Evolutionary conservation across 2,888 invertebrate genomes (phyloP).

Genomic region (Acrocera orbiculus): DNA sequence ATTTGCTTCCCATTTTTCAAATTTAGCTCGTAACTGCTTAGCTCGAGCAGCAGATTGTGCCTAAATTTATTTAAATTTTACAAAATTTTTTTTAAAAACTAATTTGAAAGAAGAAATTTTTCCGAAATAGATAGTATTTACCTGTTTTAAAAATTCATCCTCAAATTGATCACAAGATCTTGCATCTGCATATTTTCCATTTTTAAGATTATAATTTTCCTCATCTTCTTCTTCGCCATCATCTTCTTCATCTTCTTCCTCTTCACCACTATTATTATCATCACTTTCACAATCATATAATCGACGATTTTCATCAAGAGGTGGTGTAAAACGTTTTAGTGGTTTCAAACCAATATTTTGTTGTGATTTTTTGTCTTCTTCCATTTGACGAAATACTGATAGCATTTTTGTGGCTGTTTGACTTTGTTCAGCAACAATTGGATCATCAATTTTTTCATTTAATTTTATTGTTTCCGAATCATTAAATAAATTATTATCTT

Average conservation of each 20-base stretch:
- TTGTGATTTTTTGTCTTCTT: conserved; percentile 44
- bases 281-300: conserved; percentile 32
- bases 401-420: conserved; percentile 77
- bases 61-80: conserved; percentile 18
- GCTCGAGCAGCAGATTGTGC: conserved; percentile 65
- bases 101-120: neutral
- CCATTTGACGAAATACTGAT: conserved; percentile 75
- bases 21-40: conserved; percentile 67
- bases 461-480: conserved; percentile 54
- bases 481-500: conserved; percentile 49
- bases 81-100: no score
- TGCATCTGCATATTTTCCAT: conserved; percentile 23
- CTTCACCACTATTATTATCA: conserved; percentile 22
- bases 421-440: conserved; percentile 32
- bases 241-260: conserved; percentile 27
- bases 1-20: conserved; percentile 68
- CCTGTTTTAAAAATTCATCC: conserved; percentile 54
- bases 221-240: conserved; percentile 36
- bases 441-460: conserved; percentile 38
- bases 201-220: no score
- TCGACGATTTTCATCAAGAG: conserved; percentile 45
- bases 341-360: conserved; percentile 49
- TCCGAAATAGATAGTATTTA: conserved; percentile 21
- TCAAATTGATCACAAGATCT: conserved; percentile 22
- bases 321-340: conserved; percentile 76